Evolutionary conservation across 2,888 invertebrate genomes (phyloP), one percentile per base, ranked within the genome.

Genomic region (Altica lythri): DNA sequence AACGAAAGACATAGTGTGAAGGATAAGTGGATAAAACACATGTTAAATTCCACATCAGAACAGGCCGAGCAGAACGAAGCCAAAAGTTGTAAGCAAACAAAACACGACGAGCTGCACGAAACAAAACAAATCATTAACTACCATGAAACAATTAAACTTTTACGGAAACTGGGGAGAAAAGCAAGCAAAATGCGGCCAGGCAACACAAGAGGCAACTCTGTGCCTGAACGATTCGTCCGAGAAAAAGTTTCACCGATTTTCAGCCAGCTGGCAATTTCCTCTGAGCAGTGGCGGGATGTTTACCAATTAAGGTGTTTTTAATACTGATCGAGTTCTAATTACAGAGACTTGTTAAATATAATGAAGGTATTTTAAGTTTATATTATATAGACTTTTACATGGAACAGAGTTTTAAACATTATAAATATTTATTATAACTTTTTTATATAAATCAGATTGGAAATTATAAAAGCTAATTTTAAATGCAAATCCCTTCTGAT

Each of bases 141-240:
- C 63, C 53, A 57, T 57, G 63, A 67, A 68, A 68, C 66, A 67
- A 68, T 66, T 67, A 67, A 65, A 68, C 63, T 64, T 63, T 61
- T 56, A 58, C 40, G 40, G 22, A 17, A 16, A 40, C 40, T 9
- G 22, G 18, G 22, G 62, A 57, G 61, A 54, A 59, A 58, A 53
- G 52, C 54, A 43, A 57, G 40, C 49, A 22, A 32, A 37, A 42
- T 46, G 35, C 46, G 46, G 34, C 16, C 30, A 6, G 30, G 30
- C 12, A 30, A 30, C 12, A 13, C 34, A 18, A 22, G 27, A 9
- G 30, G 30, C 12, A 30, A 30, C 12, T 18, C 34, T 13, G 14
- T 8, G 6, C 12, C 13, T 51, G 50, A 44, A 54, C 48, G 54
- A 57, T 53, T 44, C 55, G 60, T 42, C 58, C 56, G 62, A 55